These are phyloP conservation scores for Elgaria multicarinata DNA, from an alignment of 2,113 vertebrate genomes.

Conservation along the genomic window DNA sequence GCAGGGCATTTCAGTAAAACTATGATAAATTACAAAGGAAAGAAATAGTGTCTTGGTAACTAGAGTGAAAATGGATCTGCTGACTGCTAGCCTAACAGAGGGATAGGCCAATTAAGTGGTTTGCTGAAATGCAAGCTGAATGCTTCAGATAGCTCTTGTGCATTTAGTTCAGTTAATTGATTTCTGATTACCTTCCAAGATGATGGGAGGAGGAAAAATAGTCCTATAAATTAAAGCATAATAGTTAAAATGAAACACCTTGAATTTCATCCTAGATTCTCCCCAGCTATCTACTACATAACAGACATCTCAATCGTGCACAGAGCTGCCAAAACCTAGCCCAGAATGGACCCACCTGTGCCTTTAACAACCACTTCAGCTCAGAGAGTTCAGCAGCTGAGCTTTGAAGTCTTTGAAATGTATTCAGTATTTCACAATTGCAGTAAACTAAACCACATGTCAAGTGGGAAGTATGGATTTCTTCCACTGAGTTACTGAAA, in stretches of 20 bases:
- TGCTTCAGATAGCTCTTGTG: not conserved
- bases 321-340: not conserved
- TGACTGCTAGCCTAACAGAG: not conserved
- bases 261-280: not conserved
- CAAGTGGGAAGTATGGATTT: not conserved
- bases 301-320: not conserved
- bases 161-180: conserved; percentile 35
- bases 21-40: conserved; percentile 6
- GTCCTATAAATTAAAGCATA: conserved; percentile 21
- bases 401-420: not conserved
- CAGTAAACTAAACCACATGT: not conserved
- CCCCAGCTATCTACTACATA: not conserved
- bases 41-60: not conserved
- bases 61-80: conserved; percentile 10
- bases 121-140: conserved; percentile 6
- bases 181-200: conserved; percentile 25
- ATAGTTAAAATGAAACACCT: not conserved
- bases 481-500: not conserved
- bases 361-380: not conserved
- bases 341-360: not conserved
- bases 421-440: not conserved
- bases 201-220: not conserved
- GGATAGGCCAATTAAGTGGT: conserved; percentile 4
- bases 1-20: not conserved
- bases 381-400: not conserved